Percentiles rank a stretch among this genome's conserved stretches.
These are phyloP conservation scores for Sciurus carolinensis DNA, from an alignment of 2,797 vertebrate species.

Conservation along the genomic window DNA sequence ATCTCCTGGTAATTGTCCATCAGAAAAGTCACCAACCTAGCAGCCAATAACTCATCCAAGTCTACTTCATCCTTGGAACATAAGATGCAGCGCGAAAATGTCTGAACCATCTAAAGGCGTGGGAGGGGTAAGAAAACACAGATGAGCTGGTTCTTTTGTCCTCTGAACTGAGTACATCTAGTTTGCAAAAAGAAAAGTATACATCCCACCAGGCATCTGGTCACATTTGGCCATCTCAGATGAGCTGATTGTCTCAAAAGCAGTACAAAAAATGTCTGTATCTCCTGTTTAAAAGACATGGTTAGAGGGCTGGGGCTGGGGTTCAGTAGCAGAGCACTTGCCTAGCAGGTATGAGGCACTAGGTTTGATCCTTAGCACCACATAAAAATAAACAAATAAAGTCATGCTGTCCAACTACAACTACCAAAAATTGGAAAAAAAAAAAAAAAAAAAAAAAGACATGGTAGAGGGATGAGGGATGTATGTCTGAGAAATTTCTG, in stretches of 20 bases:
- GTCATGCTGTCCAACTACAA: no score
- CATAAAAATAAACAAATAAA: no score
- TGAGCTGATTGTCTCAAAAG: not conserved
- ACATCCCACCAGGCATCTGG: not conserved
- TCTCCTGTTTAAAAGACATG: not conserved
- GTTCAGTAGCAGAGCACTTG: no score
- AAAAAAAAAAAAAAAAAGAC: not conserved
- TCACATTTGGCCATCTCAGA: not conserved
- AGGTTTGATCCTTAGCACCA: no score
- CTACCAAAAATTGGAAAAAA: no score
- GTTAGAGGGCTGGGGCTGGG: no score
- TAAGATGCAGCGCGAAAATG: constrained; percentile 95
- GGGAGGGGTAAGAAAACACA: not conserved
- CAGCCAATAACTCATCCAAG: constrained; percentile 96
- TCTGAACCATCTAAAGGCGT: constrained; percentile 93
- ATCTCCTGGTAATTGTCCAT: constrained; percentile 95
- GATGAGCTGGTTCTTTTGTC: not conserved
- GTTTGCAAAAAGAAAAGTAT: not conserved
- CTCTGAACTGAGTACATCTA: not conserved
- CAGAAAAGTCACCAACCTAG: constrained; percentile 96
- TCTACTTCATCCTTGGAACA: constrained; percentile 96
- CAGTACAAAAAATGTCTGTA: not conserved
- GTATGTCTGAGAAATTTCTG: not conserved
- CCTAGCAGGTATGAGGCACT: no score
- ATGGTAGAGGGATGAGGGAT: constrained; percentile 16